Evolutionary conservation across 2,797 vertebrate species (phyloP), one percentile per base, ranked within the genome.

Genomic region (Hippoglossus hippoglossus): DNA sequence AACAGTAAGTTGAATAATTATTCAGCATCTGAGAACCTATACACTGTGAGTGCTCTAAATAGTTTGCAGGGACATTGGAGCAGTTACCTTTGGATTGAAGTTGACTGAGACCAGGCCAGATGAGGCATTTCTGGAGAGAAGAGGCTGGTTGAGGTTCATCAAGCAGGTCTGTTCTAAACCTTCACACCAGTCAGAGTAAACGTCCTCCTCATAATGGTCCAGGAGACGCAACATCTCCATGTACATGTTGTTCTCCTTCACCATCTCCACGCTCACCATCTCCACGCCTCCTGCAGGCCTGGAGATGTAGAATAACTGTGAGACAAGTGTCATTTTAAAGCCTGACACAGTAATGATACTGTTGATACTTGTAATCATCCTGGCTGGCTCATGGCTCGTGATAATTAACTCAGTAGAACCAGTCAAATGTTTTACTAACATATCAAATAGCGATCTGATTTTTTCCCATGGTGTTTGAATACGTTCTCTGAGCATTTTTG

Each of bases 141-240:
- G 90, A 6, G 93, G 89, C 82, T 94, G 94, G 67, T 95, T 94
- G 83, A 97, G 91, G 90, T 94, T 96, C 72, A 96, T 93, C 58
- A 91, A 89, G 80, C 94, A 96, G 54, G 90, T 78, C 71, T 93
- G 75, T 73, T 94, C 91, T 76, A 96, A 89, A 9, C 88, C 79
- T 58, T 80, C 75, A 82, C 94, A 92, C 95, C 93, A 97, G 55
- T 94, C 85, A 24, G 88, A 87, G 73, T 92, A 95, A 59, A 95
- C 75, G 15, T 66, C 60, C 51, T 93, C 87, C 82, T 96, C 93
- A 84, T 94, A 95, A 6, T 91, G 84, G 36, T 94, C 91, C 64
- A 96, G 80, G 46, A 94, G 87, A 75, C 87, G 79, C 57, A 92
- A 85, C 90, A 97, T 94, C 67, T 95, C 93, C 66, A 77, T 26